Percentiles rank a stretch among this genome's conserved stretches.
Conservation (phyloP, 2,888 invertebrate genomes). For the Argyra leucocephala region DNA sequence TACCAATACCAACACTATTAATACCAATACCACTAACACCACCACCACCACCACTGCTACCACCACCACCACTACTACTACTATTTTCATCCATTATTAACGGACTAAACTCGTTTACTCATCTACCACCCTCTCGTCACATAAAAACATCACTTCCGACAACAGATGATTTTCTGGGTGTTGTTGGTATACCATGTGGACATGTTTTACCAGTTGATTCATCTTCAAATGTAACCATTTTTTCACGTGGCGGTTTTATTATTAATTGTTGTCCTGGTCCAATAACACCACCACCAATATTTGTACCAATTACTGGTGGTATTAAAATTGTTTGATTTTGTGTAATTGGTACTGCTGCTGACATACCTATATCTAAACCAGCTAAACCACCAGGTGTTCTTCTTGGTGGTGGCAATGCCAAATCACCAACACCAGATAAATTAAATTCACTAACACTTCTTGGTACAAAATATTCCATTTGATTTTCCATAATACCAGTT, state of each 20-base stretch:
- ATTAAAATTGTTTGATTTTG: slow-evolving; percentile 31
- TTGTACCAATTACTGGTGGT: slow-evolving; percentile 8
- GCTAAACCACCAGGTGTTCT: slow-evolving; percentile 35
- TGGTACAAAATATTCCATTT: slow-evolving; percentile 74
- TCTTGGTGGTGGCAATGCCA: slow-evolving; percentile 45
- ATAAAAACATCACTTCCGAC: slow-evolving; percentile 69
- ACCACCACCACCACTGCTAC: not conserved
- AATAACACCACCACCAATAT: not conserved
- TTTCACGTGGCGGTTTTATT: slow-evolving; percentile 54
- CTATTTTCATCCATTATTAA: slow-evolving; percentile 22
- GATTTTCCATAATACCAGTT: slow-evolving; percentile 51
- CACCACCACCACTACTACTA: not conserved
- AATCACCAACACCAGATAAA: slow-evolving; percentile 56
- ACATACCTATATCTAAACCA: slow-evolving; percentile 21
- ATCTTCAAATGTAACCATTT: slow-evolving; percentile 74
- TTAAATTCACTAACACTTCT: slow-evolving; percentile 77
- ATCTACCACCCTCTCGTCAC: slow-evolving; percentile 52
- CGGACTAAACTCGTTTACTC: slow-evolving; percentile 28
- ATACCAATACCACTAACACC: not conserved
- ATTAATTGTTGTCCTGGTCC: slow-evolving; percentile 37
- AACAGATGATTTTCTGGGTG: slow-evolving; percentile 35
- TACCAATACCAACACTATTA: slow-evolving; percentile 24
- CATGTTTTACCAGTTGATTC: slow-evolving; percentile 44
- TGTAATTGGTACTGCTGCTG: slow-evolving; percentile 30
- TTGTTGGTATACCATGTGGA: slow-evolving; percentile 44